These are phyloP conservation scores for Amphipoea lucens DNA, from an alignment of 2,888 invertebrate species.

Conservation along the genomic window DNA sequence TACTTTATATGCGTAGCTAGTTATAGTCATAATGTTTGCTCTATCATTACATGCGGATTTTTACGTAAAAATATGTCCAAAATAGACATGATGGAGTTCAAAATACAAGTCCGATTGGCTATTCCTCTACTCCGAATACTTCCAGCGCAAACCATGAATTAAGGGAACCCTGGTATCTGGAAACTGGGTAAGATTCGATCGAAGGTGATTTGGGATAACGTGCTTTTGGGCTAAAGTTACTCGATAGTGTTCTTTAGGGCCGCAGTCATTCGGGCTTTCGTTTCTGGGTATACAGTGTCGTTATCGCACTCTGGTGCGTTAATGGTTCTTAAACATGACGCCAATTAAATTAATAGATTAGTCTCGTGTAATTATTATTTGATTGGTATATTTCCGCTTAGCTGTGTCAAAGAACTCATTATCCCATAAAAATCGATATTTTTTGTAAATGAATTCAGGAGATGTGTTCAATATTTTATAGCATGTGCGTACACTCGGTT, in stretches of 20 bases:
- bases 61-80: neutral
- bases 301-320: neutral
- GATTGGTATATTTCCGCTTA: slow-evolving; percentile 17
- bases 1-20: slow-evolving; percentile 4
- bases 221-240: neutral
- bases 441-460: slow-evolving; percentile 29
- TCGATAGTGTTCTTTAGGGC: neutral
- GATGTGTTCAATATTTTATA: slow-evolving; percentile 36
- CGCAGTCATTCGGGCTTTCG: neutral
- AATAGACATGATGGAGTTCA: neutral
- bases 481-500: slow-evolving; percentile 17
- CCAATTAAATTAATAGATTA: neutral
- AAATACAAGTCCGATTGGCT: neutral
- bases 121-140: neutral
- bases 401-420: slow-evolving; percentile 18
- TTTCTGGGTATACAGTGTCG: neutral
- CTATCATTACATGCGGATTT: neutral
- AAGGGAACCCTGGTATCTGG: neutral
- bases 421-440: slow-evolving; percentile 24
- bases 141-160: neutral
- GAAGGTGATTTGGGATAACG: neutral
- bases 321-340: neutral
- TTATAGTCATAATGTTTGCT: slow-evolving; percentile 2
- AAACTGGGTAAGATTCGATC: neutral
- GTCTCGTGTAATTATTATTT: neutral